These are phyloP conservation scores for Megalops atlanticus DNA, from an alignment of 2,113 vertebrate species.

Conservation along the genomic window DNA sequence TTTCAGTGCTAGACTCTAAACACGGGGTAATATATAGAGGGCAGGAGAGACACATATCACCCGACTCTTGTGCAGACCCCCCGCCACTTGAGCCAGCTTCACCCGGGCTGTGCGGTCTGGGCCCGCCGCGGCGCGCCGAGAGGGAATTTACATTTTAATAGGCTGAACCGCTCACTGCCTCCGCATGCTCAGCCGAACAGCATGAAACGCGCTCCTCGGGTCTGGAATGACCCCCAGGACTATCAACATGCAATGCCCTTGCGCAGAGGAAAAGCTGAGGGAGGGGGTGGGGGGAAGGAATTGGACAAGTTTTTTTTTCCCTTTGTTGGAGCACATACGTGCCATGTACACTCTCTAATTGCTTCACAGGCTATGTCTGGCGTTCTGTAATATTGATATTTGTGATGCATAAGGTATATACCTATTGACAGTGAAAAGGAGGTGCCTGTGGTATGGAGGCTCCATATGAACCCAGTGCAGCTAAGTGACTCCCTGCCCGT, in stretches of 20 bases:
- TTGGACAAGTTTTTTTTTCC: constrained; percentile 9
- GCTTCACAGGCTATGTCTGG: constrained; percentile 13
- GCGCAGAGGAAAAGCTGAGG: constrained; percentile 42
- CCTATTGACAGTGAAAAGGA: neutral
- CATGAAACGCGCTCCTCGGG: constrained; percentile 71
- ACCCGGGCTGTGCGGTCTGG: constrained; percentile 63
- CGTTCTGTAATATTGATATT: neutral
- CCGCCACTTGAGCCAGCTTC: neutral
- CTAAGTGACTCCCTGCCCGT: constrained; percentile 44
- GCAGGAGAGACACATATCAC: constrained; percentile 3
- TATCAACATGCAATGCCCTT: constrained; percentile 55
- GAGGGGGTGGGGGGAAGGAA: neutral
- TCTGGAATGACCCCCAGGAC: constrained; percentile 72
- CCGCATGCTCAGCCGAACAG: constrained; percentile 73
- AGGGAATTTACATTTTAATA: constrained; percentile 84
- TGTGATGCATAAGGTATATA: neutral
- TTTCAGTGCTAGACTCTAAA: neutral
- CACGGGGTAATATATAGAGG: neutral
- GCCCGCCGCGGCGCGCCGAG: constrained; percentile 64
- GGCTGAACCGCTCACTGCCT: constrained; percentile 71
- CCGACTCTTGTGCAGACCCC: neutral
- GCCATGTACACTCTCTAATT: constrained; percentile 40
- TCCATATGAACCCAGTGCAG: constrained; percentile 24
- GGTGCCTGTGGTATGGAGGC: constrained; percentile 7
- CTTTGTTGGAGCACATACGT: neutral